These are phyloP conservation scores for Drosophila carrolli DNA, from an alignment of 1,140 invertebrate genomes.

Conservation along the genomic window DNA sequence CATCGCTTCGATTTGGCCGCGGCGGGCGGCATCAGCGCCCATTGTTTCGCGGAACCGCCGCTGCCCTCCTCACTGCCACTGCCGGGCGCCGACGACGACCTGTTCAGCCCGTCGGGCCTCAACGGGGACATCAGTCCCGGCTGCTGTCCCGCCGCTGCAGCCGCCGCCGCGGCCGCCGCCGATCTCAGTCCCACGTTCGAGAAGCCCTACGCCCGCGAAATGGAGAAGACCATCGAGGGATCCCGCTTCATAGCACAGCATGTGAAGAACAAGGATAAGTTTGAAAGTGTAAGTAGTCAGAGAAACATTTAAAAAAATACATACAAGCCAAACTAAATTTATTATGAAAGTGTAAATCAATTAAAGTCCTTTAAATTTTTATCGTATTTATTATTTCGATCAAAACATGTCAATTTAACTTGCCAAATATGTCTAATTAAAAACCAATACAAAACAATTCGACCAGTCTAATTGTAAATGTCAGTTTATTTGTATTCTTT, in stretches of 20 bases:
- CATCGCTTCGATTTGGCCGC: slow-evolving; percentile 85
- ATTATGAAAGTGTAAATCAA: no score
- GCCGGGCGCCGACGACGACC: slow-evolving; percentile 91
- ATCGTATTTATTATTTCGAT: no score
- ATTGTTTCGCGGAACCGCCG: slow-evolving; percentile 88
- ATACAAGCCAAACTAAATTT: no score
- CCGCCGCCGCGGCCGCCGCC: slow-evolving; percentile 77
- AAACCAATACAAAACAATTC: neutral
- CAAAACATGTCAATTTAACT: neutral
- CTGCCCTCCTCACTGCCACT: slow-evolving; percentile 88
- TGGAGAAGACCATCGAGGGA: slow-evolving; percentile 95
- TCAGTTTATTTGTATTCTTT: neutral
- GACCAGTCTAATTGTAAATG: neutral
- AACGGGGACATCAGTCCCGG: slow-evolving; percentile 86
- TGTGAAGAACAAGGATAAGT: slow-evolving; percentile 96
- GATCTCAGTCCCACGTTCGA: slow-evolving; percentile 92
- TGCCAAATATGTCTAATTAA: neutral
- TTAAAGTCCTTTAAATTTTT: neutral
- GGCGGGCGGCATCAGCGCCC: slow-evolving; percentile 85
- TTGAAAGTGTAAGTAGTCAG: slow-evolving; percentile 92
- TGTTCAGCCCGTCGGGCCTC: slow-evolving; percentile 89
- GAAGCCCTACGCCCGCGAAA: slow-evolving; percentile 90
- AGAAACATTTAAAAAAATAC: no score
- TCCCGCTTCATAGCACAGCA: slow-evolving; percentile 97
- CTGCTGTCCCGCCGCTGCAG: slow-evolving; percentile 80